Evolutionary conservation across 2,113 vertebrate species (phyloP), one percentile per base, ranked within the genome.

Genomic region (Maccullochella peelii): DNA sequence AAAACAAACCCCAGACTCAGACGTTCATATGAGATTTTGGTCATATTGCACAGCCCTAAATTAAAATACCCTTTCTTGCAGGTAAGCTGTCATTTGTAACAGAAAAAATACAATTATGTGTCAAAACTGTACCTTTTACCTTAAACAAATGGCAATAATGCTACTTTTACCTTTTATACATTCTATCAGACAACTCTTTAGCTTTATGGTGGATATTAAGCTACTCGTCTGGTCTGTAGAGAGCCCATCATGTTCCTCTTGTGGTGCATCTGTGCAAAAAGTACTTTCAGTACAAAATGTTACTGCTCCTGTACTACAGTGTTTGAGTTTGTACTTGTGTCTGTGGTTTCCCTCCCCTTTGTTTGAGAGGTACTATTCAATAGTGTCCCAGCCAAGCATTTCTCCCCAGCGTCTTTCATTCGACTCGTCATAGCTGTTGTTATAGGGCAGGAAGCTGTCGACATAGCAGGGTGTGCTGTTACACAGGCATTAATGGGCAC

Each of bases 381-480:
- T 36, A 25, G 55, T 54, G 38, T 50, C 70, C 63, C 33, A 78
- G 14, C 25, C 5, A 27, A 54, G 66, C 36, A 6, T 76, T 71
- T 58, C 38, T 85, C 33, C 5, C 5, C 38, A 20, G 36, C 65
- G 55, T 58, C 65, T 80, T 70, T 87, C 50, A 82, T 88, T 73
- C 74, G 62, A 47, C 25, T 70, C 20, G 18, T 76, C 57, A 67
- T 84, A 75, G 80, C 79, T 93, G 89, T 52, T 87, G 77, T 80
- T 88, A 71, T 80, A 57, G 73, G 69, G 77, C 82, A 79, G 82
- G 52, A 68, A 81, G 72, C 65, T 85, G 90, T 92, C 82, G 91
- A 85, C 80, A 69, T 76, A 88, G 88, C 86, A 82, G 93, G 89
- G 84, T 89, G 88, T 92, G 89, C 76, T 86, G 75, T 86, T 77